These are phyloP conservation scores for Parnassius mnemosyne DNA, from an alignment of 2,888 invertebrate genomes.

Conservation along the genomic window DNA sequence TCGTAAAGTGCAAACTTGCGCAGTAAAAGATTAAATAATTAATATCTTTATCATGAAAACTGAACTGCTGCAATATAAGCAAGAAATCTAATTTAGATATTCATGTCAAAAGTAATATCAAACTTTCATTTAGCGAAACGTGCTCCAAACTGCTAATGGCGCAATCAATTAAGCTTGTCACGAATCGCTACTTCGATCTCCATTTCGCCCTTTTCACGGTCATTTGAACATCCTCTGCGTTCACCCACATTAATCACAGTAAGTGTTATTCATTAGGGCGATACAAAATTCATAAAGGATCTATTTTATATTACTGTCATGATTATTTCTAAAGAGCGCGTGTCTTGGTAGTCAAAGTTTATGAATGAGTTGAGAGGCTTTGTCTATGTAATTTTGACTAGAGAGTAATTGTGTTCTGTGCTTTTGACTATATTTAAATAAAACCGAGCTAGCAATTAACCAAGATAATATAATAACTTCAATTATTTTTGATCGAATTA, in stretches of 20 bases:
- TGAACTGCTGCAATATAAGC: neutral
- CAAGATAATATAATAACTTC: no score
- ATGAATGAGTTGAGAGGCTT: no score
- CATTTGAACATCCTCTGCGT: conserved; percentile 18
- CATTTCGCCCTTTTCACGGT: conserved; percentile 20
- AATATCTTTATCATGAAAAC: neutral
- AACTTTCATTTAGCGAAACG: conserved; percentile 2
- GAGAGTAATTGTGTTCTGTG: no score
- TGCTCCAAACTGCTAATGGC: conserved; percentile 14
- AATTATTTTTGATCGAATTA: no score
- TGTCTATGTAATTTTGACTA: neutral
- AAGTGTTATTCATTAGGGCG: conserved; percentile 12
- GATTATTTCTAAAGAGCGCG: neutral
- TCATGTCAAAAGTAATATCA: conserved; percentile 2
- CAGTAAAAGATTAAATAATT: no score
- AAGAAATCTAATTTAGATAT: neutral
- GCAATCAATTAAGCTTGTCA: conserved; percentile 21
- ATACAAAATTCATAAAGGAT: neutral
- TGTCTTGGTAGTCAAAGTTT: no score
- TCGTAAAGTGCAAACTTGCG: neutral
- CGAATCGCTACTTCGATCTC: conserved; percentile 19
- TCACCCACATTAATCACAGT: conserved; percentile 15
- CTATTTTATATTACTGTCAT: neutral
- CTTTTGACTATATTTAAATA: neutral
- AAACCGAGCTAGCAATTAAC: no score